Evolutionary conservation across 2,797 vertebrate species (phyloP), one percentile per base, ranked within the genome.

Genomic region (Micropoecilia bifurca): DNA sequence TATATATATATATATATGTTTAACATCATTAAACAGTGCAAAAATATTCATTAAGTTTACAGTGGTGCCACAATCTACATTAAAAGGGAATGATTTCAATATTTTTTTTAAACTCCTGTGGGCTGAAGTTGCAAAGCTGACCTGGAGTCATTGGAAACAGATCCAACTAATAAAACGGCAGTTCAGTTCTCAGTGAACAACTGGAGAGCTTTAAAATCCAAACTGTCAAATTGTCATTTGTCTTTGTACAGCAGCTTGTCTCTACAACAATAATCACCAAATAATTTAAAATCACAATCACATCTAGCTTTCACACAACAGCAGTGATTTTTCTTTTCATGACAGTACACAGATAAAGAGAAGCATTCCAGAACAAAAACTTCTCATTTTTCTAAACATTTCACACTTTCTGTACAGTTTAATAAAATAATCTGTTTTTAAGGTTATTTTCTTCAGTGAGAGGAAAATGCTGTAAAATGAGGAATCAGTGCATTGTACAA

Each of bases 151-250:
- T 10, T 39, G 46, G 71, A 48, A 30, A 33, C 2, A 10, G 4
- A 72, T 16, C 36, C 14, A 72, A 30, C 71, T 30, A 20, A 46
- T n/a, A 8, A 14, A 74, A 50, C 45, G 16, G 73, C 33, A 78
- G 61, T 83, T 88, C 81, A 87, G 87, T 85, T 71, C 73, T 80
- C 36, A 75, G 87, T 73, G 84, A 85, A 76, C 59, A 78, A 79
- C 9, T 47, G 79, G 73, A 84, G 28, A 71, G 69, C 6, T 71
- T 50, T 55, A 43, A 82, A 85, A 78, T 47, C 75, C 39, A 82
- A 75, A 79, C 28, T 7, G 39, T 69, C 55, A 41, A 66, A 78
- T 43, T 14, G 25, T 45, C 41, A 43, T 28, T 6, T 13, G 0
- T 57, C 68, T 78, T 72, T 57, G 39, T 47, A 47, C 39, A 77